Evolutionary conservation across 2,888 invertebrate genomes (phyloP), one percentile per base, ranked within the genome.

Genomic region (Mythimna vitellina): DNA sequence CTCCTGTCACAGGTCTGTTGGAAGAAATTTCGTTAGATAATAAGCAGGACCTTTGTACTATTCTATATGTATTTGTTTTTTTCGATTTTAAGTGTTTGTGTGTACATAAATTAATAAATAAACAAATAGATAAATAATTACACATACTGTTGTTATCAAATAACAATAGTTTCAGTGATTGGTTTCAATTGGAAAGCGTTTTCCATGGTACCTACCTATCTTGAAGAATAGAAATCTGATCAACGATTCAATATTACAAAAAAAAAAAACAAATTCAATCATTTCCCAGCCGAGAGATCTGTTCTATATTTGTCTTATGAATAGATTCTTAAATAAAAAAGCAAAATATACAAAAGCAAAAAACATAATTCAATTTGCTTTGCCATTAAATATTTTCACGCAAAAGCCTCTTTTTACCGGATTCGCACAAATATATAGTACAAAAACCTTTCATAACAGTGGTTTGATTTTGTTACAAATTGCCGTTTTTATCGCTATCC

Each of bases 391-490:
- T 69, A 67, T 70, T 67, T 73, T 62, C n/a, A 38, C 61, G 70
- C 69, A 69, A 78, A 65, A 73, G 32, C 54, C 57, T 20, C 17
- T 64, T 78, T 61, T 75, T 73, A 71, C 62, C 12, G 42, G 25
- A 71, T 51, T 68, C 49, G 38, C 49, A 76, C 57, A 73, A 70
- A 79, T 61, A 73, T 64, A 80, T 46, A 46, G 14, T 14, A 46
- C 65, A 77, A 87, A 83, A 81, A 78, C 62, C 66, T 80, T 70
- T 66, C 66, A 78, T 80, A 82, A 71, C 42, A 65, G 54, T 64
- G 57, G 65, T 58, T 76, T 66, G 70, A 80, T 80, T 81, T 75
- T 76, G 58, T 51, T 75, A 66, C 66, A 72, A 84, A 84, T 81
- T 67, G 69, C 70, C 62, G 67, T 75, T 81, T 84, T 84, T 82